Evolutionary conservation across 2,113 vertebrate species (phyloP).

Genomic region (Prietella phreatophila): DNA sequence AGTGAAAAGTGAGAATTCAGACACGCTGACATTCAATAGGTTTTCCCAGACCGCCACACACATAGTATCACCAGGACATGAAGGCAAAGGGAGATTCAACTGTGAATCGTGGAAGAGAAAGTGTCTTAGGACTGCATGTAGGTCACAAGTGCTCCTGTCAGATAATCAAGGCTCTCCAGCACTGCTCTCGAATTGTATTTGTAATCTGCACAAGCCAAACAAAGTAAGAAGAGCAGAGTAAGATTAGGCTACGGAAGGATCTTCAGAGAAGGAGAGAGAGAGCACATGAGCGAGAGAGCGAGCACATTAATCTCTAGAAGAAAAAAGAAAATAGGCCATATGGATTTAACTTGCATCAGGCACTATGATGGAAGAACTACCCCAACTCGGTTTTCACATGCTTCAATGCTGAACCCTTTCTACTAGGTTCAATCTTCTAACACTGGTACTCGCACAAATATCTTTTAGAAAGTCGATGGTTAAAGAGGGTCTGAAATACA

Average conservation of each 20-base stretch:
- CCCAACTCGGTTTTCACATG: neutral
- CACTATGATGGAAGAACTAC: neutral
- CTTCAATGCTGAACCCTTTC: constrained; percentile 10
- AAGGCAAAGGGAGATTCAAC: neutral
- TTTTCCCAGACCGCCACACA: neutral
- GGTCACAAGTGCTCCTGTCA: constrained; percentile 7
- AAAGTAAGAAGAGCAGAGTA: neutral
- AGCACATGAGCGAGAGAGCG: neutral
- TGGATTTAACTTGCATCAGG: constrained; percentile 25
- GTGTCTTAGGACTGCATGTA: neutral
- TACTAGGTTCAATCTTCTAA: neutral
- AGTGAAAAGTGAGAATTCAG: neutral
- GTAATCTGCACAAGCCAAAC: constrained; percentile 8
- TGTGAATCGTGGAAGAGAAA: neutral
- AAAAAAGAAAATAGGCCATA: constrained; percentile 4
- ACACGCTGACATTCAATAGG: neutral
- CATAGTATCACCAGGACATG: neutral
- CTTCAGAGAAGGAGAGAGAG: neutral
- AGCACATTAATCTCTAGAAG: constrained; percentile 4
- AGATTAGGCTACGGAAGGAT: neutral
- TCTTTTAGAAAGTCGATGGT: neutral
- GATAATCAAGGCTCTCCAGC: neutral
- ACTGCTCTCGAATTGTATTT: neutral
- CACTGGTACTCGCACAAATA: neutral
- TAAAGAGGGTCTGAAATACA: neutral